Conservation (phyloP, 2,888 invertebrate genomes). For the Trichopoda pennipes region DNA sequence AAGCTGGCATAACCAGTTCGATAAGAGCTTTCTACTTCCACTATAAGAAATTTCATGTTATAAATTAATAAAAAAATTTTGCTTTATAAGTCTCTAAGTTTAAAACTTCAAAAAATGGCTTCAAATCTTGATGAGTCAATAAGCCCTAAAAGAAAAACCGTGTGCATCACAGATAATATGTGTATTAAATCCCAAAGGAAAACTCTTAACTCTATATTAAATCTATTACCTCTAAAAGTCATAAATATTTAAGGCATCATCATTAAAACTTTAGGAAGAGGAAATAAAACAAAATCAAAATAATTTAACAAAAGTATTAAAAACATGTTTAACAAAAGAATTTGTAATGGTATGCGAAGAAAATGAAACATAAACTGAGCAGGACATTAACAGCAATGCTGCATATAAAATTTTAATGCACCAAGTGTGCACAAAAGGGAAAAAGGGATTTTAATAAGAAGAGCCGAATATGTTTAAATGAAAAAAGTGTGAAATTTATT, state of each 20-base stretch:
- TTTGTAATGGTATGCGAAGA: slow-evolving; percentile 31
- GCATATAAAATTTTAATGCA: not conserved
- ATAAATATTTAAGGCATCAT: slow-evolving; percentile 1
- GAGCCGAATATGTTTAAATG: not conserved
- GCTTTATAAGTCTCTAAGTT: too few relatives aligned
- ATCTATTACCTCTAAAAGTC: slow-evolving; percentile 10
- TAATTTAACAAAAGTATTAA: slow-evolving; percentile 17
- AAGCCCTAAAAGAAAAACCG: too few relatives aligned
- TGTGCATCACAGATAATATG: too few relatives aligned
- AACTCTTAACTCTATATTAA: slow-evolving; percentile 20
- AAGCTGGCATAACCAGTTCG: too few relatives aligned
- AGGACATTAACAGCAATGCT: too few relatives aligned
- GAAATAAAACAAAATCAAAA: slow-evolving; percentile 32
- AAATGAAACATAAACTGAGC: too few relatives aligned
- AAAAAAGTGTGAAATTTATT: slow-evolving; percentile 59
- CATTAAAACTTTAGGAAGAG: slow-evolving; percentile 25
- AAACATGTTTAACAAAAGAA: slow-evolving; percentile 28
- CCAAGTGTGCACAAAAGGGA: not conserved
- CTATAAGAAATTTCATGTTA: too few relatives aligned
- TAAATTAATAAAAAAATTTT: too few relatives aligned
- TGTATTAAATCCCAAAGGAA: slow-evolving; percentile 22
- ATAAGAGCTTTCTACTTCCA: too few relatives aligned
- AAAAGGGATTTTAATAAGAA: not conserved
- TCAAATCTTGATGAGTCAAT: too few relatives aligned
- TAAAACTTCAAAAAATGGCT: too few relatives aligned